Evolutionary conservation across 2,113 vertebrate genomes (phyloP).

Genomic region (Phrynosoma blainvillii): DNA sequence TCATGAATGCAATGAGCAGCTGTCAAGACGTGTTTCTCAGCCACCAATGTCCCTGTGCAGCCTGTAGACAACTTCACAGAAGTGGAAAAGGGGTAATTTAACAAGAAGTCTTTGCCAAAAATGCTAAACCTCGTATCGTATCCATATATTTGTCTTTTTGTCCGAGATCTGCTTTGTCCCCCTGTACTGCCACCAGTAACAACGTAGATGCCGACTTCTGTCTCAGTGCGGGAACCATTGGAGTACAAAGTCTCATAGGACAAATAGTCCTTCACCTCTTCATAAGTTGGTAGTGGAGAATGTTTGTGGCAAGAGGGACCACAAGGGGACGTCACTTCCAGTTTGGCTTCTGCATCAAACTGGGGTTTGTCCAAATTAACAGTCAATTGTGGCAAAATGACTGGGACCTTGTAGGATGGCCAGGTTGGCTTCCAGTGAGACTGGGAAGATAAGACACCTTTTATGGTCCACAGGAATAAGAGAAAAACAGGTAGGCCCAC

Average conservation of each 20-base stretch:
- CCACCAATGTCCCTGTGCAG: slow-evolving; percentile 92
- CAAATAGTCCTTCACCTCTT: slow-evolving; percentile 85
- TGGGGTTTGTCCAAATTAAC: slow-evolving; percentile 80
- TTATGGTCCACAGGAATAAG: slow-evolving; percentile 74
- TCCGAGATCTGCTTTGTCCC: slow-evolving; percentile 73
- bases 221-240: slow-evolving; percentile 88
- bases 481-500: slow-evolving; percentile 71
- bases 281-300: slow-evolving; percentile 82
- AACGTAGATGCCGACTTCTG: slow-evolving; percentile 88
- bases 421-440: slow-evolving; percentile 83
- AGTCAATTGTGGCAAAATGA: slow-evolving; percentile 87
- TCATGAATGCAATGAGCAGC: slow-evolving; percentile 96
- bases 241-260: slow-evolving; percentile 92
- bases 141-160: slow-evolving; percentile 93
- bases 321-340: slow-evolving; percentile 88
- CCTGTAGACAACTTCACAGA: slow-evolving; percentile 96
- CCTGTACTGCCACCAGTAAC: slow-evolving; percentile 59
- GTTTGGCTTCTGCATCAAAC: slow-evolving; percentile 83
- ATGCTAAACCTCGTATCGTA: slow-evolving; percentile 94
- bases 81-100: slow-evolving; percentile 93
- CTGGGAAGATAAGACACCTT: slow-evolving; percentile 62
- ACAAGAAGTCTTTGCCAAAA: slow-evolving; percentile 89
- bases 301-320: slow-evolving; percentile 90
- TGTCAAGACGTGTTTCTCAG: slow-evolving; percentile 93
- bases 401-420: slow-evolving; percentile 88